These are phyloP conservation scores for Gallirallus australis DNA, from an alignment of 2,797 vertebrate genomes.

Conservation along the genomic window DNA sequence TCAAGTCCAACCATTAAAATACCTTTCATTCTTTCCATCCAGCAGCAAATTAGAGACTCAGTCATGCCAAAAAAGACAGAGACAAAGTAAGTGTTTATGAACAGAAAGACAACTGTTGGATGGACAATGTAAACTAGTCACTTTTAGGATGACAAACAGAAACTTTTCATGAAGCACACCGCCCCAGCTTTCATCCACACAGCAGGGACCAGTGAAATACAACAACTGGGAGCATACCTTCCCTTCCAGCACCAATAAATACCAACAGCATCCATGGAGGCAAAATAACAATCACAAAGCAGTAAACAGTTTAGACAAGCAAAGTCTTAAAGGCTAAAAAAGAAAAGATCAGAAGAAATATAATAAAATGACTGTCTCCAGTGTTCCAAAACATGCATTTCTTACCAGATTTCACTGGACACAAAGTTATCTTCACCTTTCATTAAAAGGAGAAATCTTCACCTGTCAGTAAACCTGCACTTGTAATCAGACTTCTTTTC, in stretches of 20 bases:
- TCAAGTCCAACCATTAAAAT: constrained; percentile 9
- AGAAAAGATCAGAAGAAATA: background rate
- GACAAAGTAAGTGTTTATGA: constrained; percentile 51
- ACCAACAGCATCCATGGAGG: background rate
- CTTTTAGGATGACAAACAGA: constrained; percentile 30
- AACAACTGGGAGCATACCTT: background rate
- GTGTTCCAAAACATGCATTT: background rate
- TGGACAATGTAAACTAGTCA: constrained; percentile 1
- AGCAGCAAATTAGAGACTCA: background rate
- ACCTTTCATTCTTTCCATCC: constrained; percentile 9
- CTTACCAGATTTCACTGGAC: background rate
- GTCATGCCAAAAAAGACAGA: constrained; percentile 10
- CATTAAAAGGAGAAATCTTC: background rate
- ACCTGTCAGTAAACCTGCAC: background rate
- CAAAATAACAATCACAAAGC: constrained; percentile 1
- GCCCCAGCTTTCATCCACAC: constrained; percentile 5
- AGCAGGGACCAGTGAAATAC: background rate
- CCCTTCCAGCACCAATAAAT: constrained; percentile 16
- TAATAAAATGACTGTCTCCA: background rate
- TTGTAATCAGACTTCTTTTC: constrained; percentile 1
- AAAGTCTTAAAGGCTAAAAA: background rate
- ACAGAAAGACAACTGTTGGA: constrained; percentile 29
- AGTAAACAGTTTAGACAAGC: constrained; percentile 31
- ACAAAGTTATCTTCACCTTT: background rate
- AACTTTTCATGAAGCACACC: background rate